These are phyloP conservation scores for Podotricha telesiphe DNA, from an alignment of 2,888 invertebrate genomes.

Conservation along the genomic window DNA sequence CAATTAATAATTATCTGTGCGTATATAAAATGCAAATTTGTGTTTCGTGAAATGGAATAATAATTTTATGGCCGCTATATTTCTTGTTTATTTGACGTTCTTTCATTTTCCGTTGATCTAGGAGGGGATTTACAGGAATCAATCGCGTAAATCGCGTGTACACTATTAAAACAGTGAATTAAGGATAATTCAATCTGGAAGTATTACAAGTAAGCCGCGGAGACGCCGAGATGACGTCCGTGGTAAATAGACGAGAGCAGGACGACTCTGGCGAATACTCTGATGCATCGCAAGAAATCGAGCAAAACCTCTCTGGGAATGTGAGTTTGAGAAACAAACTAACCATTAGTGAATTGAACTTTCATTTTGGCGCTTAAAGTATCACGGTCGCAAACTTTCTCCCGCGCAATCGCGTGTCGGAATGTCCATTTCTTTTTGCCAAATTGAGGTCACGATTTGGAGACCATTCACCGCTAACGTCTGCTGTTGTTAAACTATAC, in stretches of 20 bases:
- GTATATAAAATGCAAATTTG: slow-evolving; percentile 21
- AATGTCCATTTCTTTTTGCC: slow-evolving; percentile 79
- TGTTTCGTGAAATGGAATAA: slow-evolving; percentile 57
- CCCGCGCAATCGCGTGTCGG: slow-evolving; percentile 75
- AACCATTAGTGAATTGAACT: slow-evolving; percentile 56
- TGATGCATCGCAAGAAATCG: slow-evolving; percentile 78
- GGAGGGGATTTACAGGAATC: slow-evolving; percentile 66
- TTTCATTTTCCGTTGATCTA: slow-evolving; percentile 64
- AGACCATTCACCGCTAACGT: slow-evolving; percentile 69
- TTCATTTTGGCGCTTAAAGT: slow-evolving; percentile 77
- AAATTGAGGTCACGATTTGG: slow-evolving; percentile 78
- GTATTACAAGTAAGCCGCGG: slow-evolving; percentile 71
- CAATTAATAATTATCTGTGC: slow-evolving; percentile 35
- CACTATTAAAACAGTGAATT: slow-evolving; percentile 51
- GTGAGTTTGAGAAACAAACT: slow-evolving; percentile 64
- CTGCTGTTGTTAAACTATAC: slow-evolving; percentile 48
- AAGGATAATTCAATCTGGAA: slow-evolving; percentile 75
- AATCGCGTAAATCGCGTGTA: slow-evolving; percentile 55
- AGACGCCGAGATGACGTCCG: slow-evolving; percentile 80
- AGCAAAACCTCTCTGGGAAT: slow-evolving; percentile 72
- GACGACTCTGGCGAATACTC: slow-evolving; percentile 80
- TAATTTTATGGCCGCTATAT: slow-evolving; percentile 73
- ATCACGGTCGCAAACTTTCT: slow-evolving; percentile 74
- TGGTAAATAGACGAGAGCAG: slow-evolving; percentile 68
- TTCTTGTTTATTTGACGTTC: slow-evolving; percentile 79